phyloP scores from a whole-genome alignment of 1,140 invertebrate species.

The Drusus annulatus region DNA sequence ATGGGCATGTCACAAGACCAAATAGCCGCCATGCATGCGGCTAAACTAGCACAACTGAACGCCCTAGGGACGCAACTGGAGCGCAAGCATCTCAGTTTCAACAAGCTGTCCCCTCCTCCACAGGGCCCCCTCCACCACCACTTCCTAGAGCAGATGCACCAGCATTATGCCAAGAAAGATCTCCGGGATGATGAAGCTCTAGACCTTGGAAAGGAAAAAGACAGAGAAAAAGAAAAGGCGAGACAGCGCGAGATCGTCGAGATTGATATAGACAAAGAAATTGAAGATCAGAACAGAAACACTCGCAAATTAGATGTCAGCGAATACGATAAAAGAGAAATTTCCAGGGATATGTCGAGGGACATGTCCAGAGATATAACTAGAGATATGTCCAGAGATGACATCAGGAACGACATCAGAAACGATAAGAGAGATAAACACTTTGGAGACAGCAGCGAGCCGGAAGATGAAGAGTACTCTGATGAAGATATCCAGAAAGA shows the following conservation, averaged over 20 bases:
- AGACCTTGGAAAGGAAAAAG: constrained; percentile 68
- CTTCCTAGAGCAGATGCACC: constrained; percentile 75
- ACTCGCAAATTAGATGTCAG: constrained; percentile 53
- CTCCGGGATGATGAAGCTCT: constrained; percentile 64
- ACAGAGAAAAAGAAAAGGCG: constrained; percentile 65
- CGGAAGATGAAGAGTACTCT: constrained; percentile 67
- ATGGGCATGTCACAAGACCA: constrained; percentile 73
- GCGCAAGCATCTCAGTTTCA: constrained; percentile 67
- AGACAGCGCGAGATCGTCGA: constrained; percentile 65
- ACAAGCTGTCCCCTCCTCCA: constrained; percentile 68
- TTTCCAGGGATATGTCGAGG: constrained; percentile 45
- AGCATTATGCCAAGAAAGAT: constrained; percentile 69
- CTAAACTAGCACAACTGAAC: constrained; percentile 81
- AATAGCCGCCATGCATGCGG: constrained; percentile 75
- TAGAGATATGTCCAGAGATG: constrained; percentile 55
- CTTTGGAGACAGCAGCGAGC: constrained; percentile 65
- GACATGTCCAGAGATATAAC: constrained; percentile 27
- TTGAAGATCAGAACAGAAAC: constrained; percentile 61
- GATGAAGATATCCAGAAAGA: constrained; percentile 66
- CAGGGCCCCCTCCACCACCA: constrained; percentile 71
- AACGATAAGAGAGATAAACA: constrained; percentile 56
- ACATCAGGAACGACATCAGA: constrained; percentile 49
- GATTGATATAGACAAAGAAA: constrained; percentile 62
- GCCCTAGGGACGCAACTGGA: constrained; percentile 77
- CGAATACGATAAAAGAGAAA: constrained; percentile 26